Evolutionary conservation across 2,797 vertebrate species (phyloP), one percentile per base, ranked within the genome.

Genomic region (Poecilia velifera): DNA sequence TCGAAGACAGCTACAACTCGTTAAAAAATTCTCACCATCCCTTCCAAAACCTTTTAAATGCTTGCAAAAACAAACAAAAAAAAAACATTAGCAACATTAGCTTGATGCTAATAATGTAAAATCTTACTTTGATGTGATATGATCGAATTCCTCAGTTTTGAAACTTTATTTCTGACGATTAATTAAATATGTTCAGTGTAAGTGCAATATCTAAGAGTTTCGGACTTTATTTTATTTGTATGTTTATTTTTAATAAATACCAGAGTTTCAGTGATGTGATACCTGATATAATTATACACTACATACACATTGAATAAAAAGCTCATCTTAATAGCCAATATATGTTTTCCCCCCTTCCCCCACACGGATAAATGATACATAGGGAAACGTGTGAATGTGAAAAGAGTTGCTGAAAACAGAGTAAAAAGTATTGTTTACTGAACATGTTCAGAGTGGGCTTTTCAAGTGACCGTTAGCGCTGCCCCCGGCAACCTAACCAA

Each of bases 391-490:
- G 57, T 16, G 57, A 31, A 59, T 59, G 28, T 31, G 13, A 36
- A 34, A 64, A 31, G 59, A 62, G 31, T 9, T 20, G 64, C 36
- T 41, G 8, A 2, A 2, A 36, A 3, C 46, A 22, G 25, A 28
- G 57, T 57, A 14, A 22, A 57, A 20, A 13, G 16, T 13, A 2
- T 75, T 75, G 83, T 82, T 81, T 72, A 78, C 68, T 31, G 31
- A 75, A 80, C 78, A 82, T 76, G 57, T 51, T 46, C 36, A 74
- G 47, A n/a, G 43, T 55, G 25, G 31, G 43, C 75, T 87, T 36
- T 41, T 22, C 7, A 66, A 1, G 34, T 41, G 36, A 64, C 34
- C 34, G 34, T 64, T 36, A 66, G 64, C 64, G 64, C 59, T 8
- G 7, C 7, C 18, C 34, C 34, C 18, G 62, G 62, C 18, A 66